Evolutionary conservation across 1,140 invertebrate species (phyloP), one percentile per base, ranked within the genome.

Genomic region (Hyposmocoma kahamanoa): DNA sequence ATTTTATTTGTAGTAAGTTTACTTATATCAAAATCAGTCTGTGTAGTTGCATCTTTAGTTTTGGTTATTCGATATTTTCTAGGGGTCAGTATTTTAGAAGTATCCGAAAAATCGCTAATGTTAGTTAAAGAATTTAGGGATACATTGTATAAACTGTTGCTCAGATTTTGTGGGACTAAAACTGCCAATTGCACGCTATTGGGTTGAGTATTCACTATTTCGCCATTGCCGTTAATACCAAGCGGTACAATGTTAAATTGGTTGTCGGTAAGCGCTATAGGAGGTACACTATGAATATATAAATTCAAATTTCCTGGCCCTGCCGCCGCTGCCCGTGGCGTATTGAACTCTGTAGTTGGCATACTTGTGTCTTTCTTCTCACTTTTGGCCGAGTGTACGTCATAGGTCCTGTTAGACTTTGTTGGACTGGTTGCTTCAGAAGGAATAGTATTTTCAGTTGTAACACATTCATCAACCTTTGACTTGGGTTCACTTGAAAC

Each of bases 31-130:
- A 68, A 53, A 47, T 92, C 91, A 5, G 92, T 93, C 76, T 93
- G 92, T 9, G 92, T 93, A 26, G 87, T 88, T 30, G 88, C 91
- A 67, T 93, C 91, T 60, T 88, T 89, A 0, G 85, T 86, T 62
- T 71, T 84, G 24, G 66, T 53, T 9, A 64, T 66, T 49, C 89
- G 85, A 67, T 91, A 91, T 61, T 90, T 90, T 38, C 89, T 89
- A 4, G 91, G 90, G 3, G 90, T 92, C 15, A 92, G 62, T 10
- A 91, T 50, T 66, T 89, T 84, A 53, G 87, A 58, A 3, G 63
- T 48, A 5, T 79, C 70, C 11, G 54, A 55, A n/a, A 53, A 43
- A 50, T 83, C 82, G 44, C 59, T 70, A 11, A 64, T 41, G 52
- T 62, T 70, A 42, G 57, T 62, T 6, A 74, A 45, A 15, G 75